Evolutionary conservation across 2,113 vertebrate genomes (phyloP).

Genomic region (Oxyruncus cristatus): DNA sequence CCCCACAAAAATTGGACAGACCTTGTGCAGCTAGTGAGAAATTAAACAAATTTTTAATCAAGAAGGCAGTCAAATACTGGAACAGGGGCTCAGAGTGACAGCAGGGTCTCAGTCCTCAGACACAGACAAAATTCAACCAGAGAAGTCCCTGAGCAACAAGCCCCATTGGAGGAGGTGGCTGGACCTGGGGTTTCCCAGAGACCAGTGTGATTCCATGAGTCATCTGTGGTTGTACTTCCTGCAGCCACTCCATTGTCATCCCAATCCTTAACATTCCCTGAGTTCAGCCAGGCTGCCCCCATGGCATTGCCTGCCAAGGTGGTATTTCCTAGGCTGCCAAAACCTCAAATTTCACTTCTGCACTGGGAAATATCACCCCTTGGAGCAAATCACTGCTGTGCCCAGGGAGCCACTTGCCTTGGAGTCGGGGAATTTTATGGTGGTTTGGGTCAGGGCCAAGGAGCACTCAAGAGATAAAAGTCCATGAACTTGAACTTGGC

Average conservation of each 20-base stretch:
- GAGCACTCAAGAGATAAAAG: neutral
- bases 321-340: neutral
- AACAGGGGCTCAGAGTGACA: accelerated
- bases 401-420: neutral
- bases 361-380: neutral
- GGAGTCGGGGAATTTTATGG: neutral
- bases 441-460: neutral
- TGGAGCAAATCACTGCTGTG: neutral
- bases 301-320: neutral
- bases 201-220: accelerated
- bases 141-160: neutral
- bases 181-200: neutral
- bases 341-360: neutral
- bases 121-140: neutral
- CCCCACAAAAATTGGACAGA: neutral
- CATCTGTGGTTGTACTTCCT: neutral
- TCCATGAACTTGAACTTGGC: neutral
- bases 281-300: accelerated
- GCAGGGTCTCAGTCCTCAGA: neutral
- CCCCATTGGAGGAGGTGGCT: neutral
- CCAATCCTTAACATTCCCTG: neutral
- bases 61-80: neutral
- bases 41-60: neutral
- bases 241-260: neutral
- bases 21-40: neutral